Base-by-base conservation (phyloP, 2,113 vertebrate species). In the Neopipo cinnamomea region DNA sequence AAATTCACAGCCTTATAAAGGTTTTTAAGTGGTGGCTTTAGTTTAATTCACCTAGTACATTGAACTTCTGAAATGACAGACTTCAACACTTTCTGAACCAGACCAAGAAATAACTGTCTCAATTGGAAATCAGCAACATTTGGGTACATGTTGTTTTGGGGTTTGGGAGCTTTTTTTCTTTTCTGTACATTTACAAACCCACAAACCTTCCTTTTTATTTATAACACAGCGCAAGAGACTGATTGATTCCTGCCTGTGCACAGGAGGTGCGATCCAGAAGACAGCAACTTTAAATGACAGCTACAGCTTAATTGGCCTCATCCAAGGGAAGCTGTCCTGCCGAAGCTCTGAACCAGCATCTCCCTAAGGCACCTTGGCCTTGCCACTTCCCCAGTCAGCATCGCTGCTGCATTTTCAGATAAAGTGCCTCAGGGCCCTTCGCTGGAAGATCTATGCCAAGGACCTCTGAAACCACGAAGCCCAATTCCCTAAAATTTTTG, bases 221-320 rank as follows among this genome's bases (percentile, higher is more conserved):
- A 80, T 70, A 89, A 85, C 27, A 5, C 30, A 68, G 71, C 93
- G 67, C 35, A 66, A 81, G 77, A 89, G 79, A 70, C 71, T 78
- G 95, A 90, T 65, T 90, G 88, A 93, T 80, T 88, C 61, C 79
- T 91, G 44, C 77, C 89, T 82, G 91, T 42, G 58, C 87, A 82
- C 86, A 94, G 80, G 77, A 95, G 91, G 77, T 58, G 53, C 5
- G 6, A 72, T 62, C 56, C 74, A 82, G 61, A 91, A 94, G 82
- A 95, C 56, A 76, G 87, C 71, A 90, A 74, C 85, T 90, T 67
- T 80, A 92, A 94, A 90, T 90, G 95, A 96, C 95, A 97, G 95
- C 93, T 96, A 96, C 85, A 91, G 95, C 92, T 96, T 96, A 95
- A 95, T 93, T 96, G 96, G 94, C 87, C 88, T 89, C 95, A 94